A percentile compares a stretch with the other conserved stretches of the same genome.
phyloP scores from a whole-genome alignment of 2,888 invertebrate species.

The Orchestes rusci region DNA sequence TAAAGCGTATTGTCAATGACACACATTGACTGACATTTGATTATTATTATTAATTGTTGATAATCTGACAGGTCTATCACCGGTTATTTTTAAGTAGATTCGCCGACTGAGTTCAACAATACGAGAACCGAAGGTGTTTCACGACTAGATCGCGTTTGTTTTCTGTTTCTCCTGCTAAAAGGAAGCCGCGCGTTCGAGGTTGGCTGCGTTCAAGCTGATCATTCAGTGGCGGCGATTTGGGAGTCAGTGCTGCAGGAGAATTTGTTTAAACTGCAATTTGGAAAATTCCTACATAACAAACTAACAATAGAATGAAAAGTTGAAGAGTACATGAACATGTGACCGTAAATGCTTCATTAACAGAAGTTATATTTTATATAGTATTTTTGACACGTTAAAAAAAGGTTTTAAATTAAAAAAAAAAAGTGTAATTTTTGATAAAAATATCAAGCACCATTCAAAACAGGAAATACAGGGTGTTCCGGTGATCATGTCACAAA shows the following conservation, averaged over 20 bases:
- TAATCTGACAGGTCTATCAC: constrained; percentile 3
- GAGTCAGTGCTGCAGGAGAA: too few species aligned
- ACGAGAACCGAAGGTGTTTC: not conserved
- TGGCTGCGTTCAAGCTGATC: constrained; percentile 12
- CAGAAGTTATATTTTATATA: too few species aligned
- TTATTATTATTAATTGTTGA: not conserved
- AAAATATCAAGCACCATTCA: too few species aligned
- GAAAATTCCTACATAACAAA: too few species aligned
- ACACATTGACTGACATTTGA: constrained; percentile 1
- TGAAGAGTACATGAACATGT: too few species aligned
- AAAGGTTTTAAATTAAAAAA: too few species aligned
- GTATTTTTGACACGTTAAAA: too few species aligned
- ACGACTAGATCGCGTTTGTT: constrained; percentile 12
- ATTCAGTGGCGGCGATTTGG: constrained; percentile 9
- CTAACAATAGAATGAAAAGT: too few species aligned
- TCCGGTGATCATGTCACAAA: constrained; percentile 3
- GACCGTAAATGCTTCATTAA: too few species aligned
- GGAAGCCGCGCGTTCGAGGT: constrained; percentile 20
- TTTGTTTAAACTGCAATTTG: too few species aligned
- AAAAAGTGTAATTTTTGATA: too few species aligned
- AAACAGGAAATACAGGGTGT: too few species aligned
- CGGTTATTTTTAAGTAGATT: constrained; percentile 3
- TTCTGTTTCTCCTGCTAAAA: constrained; percentile 14
- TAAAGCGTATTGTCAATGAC: constrained; percentile 1
- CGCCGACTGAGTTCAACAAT: not conserved